Conservation (phyloP, 2,113 vertebrate species). For the Ibidorhyncha struthersii region DNA sequence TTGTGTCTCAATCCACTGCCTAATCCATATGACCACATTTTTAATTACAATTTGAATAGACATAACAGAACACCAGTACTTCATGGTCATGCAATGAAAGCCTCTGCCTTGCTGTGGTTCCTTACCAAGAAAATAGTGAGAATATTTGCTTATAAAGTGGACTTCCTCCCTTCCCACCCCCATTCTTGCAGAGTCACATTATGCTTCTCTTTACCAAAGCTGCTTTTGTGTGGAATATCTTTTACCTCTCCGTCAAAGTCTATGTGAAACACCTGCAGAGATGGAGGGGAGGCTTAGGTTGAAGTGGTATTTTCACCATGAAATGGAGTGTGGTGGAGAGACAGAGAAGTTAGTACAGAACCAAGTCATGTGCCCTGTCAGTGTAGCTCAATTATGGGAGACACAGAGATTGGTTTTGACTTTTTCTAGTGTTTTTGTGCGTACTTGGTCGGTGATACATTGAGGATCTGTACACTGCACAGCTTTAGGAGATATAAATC, state of each 20-base stretch:
- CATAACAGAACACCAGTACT: background rate
- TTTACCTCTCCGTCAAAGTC: background rate
- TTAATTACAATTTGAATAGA: background rate
- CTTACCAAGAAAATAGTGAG: background rate
- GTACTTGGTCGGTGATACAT: background rate
- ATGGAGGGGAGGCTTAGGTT: background rate
- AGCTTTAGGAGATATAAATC: background rate
- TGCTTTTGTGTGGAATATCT: background rate
- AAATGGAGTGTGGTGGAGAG: background rate
- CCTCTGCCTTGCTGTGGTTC: background rate
- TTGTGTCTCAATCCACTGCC: background rate
- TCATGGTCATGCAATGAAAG: background rate
- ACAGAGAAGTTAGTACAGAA: background rate
- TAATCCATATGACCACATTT: background rate
- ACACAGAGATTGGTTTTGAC: background rate
- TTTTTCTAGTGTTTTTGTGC: background rate
- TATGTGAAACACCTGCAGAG: background rate
- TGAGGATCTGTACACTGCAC: background rate
- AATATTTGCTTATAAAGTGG: background rate
- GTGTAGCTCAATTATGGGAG: background rate
- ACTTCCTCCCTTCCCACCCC: accelerated
- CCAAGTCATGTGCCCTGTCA: accelerated
- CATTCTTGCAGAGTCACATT: background rate
- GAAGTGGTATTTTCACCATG: background rate
- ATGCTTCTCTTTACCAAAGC: background rate